Evolutionary conservation across 2,888 invertebrate genomes (phyloP), one percentile per base, ranked within the genome.

Genomic region (Sycophila texana): DNA sequence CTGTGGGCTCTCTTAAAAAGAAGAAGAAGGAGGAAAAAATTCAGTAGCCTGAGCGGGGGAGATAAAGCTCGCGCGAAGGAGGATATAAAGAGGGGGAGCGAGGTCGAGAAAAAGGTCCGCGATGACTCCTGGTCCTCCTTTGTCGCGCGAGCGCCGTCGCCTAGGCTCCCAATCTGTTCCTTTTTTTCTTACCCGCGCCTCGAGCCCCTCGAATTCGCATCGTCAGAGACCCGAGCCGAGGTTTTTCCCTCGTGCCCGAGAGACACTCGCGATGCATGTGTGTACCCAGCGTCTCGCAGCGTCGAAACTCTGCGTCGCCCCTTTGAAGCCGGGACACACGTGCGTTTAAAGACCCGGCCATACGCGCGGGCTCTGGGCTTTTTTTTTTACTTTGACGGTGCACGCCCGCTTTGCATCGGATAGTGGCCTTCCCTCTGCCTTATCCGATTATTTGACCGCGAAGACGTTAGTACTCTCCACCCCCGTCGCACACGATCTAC

Each of bases 91-190:
- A 60, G 7, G 39, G 39, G 10, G 39, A 7, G 10, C 39, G 10
- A 39, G 18, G 20, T n/a, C 22, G 12, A 26, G 39, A 18, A 66
- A 39, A 5, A 30, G 63, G 63, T 78, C 81, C 79, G 84, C 67
- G 68, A 79, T 73, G 81, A 82, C 83, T 86, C 84, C 84, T 85
- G 39, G 39, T 26, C 83, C 68, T 84, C 85, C 84, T 85, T 84
- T 82, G 82, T 82, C 81, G 79, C 79, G 81, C 58, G 58, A 39
- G 51, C 51, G 65, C 65, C 30, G 63, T 65, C 65, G 30, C 22
- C 51, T 30, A 20, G 47, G 20, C 20, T n/a, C 30, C 39, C 39
- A 39, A 39, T 39, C 39, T 39, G 39, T 77, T 65, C 67, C 67
- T 66, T 67, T 67, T 67, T 51, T 70, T 12, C 16, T 49, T 49